Percentiles rank a stretch among this genome's conserved stretches.
Evolutionary conservation across 37 sponge, comb jelly and placozoan genomes (phyloP).

Genomic region (Aplysina aerophoba): DNA sequence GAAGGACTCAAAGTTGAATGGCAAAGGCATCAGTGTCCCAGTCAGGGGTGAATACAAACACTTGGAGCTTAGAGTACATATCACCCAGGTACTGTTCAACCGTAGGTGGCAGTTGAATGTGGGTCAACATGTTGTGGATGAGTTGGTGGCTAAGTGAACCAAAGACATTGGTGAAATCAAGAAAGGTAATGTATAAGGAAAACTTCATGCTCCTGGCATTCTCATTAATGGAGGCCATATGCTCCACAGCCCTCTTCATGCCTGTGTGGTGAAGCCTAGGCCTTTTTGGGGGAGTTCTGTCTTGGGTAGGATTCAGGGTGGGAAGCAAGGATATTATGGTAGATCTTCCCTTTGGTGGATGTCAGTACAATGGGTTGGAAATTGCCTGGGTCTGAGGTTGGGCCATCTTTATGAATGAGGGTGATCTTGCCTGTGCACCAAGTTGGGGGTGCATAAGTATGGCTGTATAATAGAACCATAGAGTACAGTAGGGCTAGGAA

Average conservation of each 20-base stretch:
- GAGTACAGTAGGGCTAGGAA: background rate
- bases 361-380: slow-evolving; percentile 37
- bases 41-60: background rate
- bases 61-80: background rate
- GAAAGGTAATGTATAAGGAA: slow-evolving; percentile 22
- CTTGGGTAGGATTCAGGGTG: background rate
- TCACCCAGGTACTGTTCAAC: background rate
- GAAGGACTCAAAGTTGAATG: too few species aligned
- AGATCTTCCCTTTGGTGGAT: slow-evolving; percentile 24
- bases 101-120: background rate
- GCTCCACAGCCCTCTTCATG: slow-evolving; percentile 15
- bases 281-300: slow-evolving; percentile 5
- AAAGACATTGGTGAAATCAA: slow-evolving; percentile 48
- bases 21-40: background rate
- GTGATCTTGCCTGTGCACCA: slow-evolving; percentile 22
- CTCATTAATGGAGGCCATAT: slow-evolving; percentile 18
- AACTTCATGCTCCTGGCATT: slow-evolving; percentile 28
- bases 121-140: background rate
- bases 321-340: slow-evolving; percentile 17
- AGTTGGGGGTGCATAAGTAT: background rate
- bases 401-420: slow-evolving; percentile 21
- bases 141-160: slow-evolving; percentile 19
- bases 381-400: background rate
- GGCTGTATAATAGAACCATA: background rate
- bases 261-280: slow-evolving; percentile 6